Evolutionary conservation across 2,113 vertebrate species (phyloP), one percentile per base, ranked within the genome.

Genomic region (Myiagra hebetior): DNA sequence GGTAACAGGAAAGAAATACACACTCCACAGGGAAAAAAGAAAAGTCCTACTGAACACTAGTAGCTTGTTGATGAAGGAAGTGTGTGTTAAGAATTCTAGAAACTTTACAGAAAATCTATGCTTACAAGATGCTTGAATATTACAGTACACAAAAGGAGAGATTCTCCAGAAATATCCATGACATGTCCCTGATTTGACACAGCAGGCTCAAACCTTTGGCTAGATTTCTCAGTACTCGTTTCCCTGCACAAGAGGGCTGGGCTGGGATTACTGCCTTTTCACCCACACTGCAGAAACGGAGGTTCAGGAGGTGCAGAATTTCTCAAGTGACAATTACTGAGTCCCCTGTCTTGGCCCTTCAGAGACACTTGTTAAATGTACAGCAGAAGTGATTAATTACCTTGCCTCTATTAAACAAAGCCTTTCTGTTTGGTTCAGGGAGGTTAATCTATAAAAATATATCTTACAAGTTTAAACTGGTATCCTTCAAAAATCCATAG

Each of bases 31-130:
- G 21, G 62, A 27, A 59, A 76, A 56, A n/a, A 60, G 4, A 37
- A 13, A 60, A 64, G 37, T 30, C 15, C 37, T 74, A 49, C 6
- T 17, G 41, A 62, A 20, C 4, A 78, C 46, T 2, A 3, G 16
- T 8, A 62, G 22, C 23, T 81, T 76, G 44, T 44, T 62, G 47
- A 46, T 35, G 60, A 78, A 46, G 10, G 20, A 57, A 56, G 53
- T 0, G 0, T 6, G 3, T 5, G 9, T 62, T 82, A 78, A 31
- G 15, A 74, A 76, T 13, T 39, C 15, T 15, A 64, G 64, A 69
- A 44, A 33, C 30, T 53, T 65, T 8, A 60, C 46, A 77, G 73
- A 59, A 79, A 59, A 75, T 39, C 52, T 56, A 4, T 42, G 49
- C 35, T 79, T 79, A 42, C 4, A 13, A 81, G 55, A 67, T 49